phyloP scores from a whole-genome alignment of 2,888 invertebrate genomes.

The Tortrix viridana region DNA sequence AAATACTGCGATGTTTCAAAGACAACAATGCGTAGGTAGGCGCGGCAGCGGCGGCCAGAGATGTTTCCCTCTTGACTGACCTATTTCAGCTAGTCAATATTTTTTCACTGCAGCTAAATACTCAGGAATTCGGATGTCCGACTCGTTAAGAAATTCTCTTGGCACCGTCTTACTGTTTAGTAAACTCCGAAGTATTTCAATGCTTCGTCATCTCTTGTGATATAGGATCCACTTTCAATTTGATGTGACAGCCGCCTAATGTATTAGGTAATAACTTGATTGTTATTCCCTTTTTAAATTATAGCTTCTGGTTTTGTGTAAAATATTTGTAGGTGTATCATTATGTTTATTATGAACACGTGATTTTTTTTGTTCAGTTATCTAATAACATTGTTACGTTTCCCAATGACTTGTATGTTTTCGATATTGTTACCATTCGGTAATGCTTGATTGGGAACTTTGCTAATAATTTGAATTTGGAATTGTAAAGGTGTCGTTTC shows the following conservation, averaged over 20 bases:
- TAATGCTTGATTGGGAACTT: constrained; percentile 3
- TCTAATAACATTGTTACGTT: not conserved
- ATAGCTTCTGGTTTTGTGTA: too few relatives aligned
- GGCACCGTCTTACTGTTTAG: constrained; percentile 31
- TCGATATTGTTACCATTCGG: constrained; percentile 1
- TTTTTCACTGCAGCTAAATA: constrained; percentile 29
- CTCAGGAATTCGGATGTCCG: constrained; percentile 37
- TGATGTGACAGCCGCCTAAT: constrained; percentile 6
- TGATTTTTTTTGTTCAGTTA: constrained; percentile 11
- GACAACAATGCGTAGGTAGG: constrained; percentile 63
- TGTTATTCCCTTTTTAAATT: too few relatives aligned
- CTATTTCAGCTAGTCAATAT: constrained; percentile 39
- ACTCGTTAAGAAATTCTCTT: constrained; percentile 37
- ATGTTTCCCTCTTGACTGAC: constrained; percentile 39
- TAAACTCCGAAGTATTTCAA: constrained; percentile 27
- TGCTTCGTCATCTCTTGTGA: constrained; percentile 11
- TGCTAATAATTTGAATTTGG: not conserved
- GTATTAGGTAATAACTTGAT: too few relatives aligned
- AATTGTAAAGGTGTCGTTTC: not conserved
- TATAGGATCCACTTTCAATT: constrained; percentile 14
- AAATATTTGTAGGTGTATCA: not conserved
- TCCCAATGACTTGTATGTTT: constrained; percentile 7
- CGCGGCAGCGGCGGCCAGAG: constrained; percentile 20
- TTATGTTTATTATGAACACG: not conserved
- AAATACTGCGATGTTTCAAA: constrained; percentile 66